Evolutionary conservation across 2,113 vertebrate genomes (phyloP).

Genomic region (Morphnarchus princeps): DNA sequence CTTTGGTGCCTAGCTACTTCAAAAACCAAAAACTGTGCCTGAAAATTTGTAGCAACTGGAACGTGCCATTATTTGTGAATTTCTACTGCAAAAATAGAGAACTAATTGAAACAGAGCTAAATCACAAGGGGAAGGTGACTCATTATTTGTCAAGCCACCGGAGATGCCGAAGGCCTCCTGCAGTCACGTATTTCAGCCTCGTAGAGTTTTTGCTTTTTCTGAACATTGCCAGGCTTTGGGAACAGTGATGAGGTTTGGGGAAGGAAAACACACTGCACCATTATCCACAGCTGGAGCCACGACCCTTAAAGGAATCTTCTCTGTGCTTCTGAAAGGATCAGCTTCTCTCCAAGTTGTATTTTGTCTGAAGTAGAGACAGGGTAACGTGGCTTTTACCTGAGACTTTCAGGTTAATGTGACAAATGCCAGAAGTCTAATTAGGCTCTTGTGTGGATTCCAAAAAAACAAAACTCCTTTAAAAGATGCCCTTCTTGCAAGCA

Average conservation of each 20-base stretch:
- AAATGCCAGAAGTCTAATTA: not conserved
- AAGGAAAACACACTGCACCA: not conserved
- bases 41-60: not conserved
- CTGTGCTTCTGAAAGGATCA: not conserved
- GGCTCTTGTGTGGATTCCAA: not conserved
- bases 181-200: not conserved
- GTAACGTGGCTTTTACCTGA: not conserved
- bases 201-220: not conserved
- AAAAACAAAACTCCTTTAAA: not conserved
- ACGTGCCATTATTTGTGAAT: not conserved
- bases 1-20: not conserved
- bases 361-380: not conserved
- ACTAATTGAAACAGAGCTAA: not conserved
- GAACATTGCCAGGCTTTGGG: not conserved
- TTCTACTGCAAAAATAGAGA: not conserved
- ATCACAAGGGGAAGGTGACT: not conserved
- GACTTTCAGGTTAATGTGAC: not conserved
- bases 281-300: not conserved
- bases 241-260: not conserved
- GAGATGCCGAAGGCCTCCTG: not conserved
- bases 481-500: not conserved
- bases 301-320: not conserved
- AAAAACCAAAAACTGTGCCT: not conserved
- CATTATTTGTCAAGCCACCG: not conserved
- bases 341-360: not conserved